Evolutionary conservation across 2,888 invertebrate genomes (phyloP), one percentile per base, ranked within the genome.

Genomic region (Arctia plantaginis): DNA sequence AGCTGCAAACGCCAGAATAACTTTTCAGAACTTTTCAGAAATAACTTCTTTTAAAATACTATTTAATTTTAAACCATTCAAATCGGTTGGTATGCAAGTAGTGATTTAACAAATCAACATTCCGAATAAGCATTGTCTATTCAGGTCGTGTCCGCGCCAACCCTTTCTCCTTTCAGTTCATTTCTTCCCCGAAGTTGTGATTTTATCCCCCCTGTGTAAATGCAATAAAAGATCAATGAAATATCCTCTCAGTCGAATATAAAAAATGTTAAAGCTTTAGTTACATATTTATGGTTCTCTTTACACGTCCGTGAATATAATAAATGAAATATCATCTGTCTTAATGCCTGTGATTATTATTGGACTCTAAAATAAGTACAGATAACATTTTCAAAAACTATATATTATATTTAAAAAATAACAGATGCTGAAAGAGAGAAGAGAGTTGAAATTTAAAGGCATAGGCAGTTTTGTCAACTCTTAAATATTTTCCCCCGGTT

Each of bases 151-250:
- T 91, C 76, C 78, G 76, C 73, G 74, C 80, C 90, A 94, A 94
- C 94, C 94, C 94, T 94, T 94, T 91, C 90, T 87, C 86, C 87
- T 90, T 90, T 87, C 92, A 90, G 91, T 93, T 93, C 93, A 93
- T 93, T 93, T 93, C 93, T 90, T 91, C 85, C 85, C 74, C 84
- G 86, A 88, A 90, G 89, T 91, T 91, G 89, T 91, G 92, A 93
- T 94, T 94, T 92, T 87, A 90, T 91, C 92, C 89, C 89, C 88
- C 87, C 80, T 80, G 82, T 85, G 85, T 84, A 88, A 91, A 92
- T 83, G 88, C 88, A 92, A 92, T 92, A 90, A 91, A 90, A 90
- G 85, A 88, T 87, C 90, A 89, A 90, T 90, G 85, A 85, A 87
- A 88, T 88, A 86, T 87, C 78, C 80, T 82, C 71, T 82, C 79